Base-by-base conservation (phyloP, 64 coral and sea anemone species). In the Montipora cactus region DNA sequence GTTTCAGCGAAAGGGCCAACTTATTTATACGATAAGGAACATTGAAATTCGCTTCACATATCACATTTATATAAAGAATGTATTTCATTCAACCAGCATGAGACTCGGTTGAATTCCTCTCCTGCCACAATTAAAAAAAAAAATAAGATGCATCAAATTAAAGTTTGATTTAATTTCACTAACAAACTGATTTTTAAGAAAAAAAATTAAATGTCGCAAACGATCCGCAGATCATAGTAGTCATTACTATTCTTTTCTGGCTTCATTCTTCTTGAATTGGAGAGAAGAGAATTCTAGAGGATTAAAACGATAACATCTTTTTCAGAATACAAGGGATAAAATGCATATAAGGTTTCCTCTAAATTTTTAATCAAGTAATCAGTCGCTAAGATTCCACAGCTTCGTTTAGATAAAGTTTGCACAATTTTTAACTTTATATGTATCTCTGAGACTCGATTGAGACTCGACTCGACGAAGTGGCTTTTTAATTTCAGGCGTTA, bases 341-440 rank as follows among this genome's bases (percentile, higher is more conserved):
- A 57, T 11, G 11, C 53, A 57, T 6, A 8, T 11, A 57, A 47
- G 5, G 66, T 86, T 86, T 50, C 71, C n/a, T 20, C 23, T 86
- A 46, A 71, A 86, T 86, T 50, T 86, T 86, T 86, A 71, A 86
- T 86, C 64, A 86, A 21, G 13, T 8, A 68, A 86, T 21, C 18
- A 86, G 66, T 71, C 50, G 28, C 82, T 73, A 86, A 70, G 64
- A 23, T 86, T 71, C 0, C 10, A 82, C 15, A 64, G 59, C 21
- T 47, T 18, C 44, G 5, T 7, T 37, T 48, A 44, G 48, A 85
- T 69, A 19, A n/a, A 49, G 1, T 19, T 15, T 23, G 47, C 44
- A 1, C 76, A 78, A 78, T 47, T 49, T 78, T 37, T 37, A 37
- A 37, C 37, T 37, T 37, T 37, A 37, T 37, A 37, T 37, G 37